Percentiles rank a stretch among this genome's conserved stretches.
These are phyloP conservation scores for Macroramphosus scolopax DNA, from an alignment of 2,797 vertebrate species.

Conservation along the genomic window DNA sequence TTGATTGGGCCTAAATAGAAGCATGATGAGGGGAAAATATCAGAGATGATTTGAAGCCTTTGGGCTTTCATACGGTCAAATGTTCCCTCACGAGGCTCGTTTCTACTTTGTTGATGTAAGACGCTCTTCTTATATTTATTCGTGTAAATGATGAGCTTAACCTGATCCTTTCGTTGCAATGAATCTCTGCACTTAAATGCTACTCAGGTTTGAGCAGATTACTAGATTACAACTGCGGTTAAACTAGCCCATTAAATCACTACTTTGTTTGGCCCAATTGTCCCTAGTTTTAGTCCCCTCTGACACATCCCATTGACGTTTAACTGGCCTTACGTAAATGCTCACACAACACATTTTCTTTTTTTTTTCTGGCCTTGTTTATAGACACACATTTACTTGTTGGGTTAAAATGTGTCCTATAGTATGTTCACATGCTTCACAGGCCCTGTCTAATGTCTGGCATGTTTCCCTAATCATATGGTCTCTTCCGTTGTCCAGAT, in stretches of 20 bases:
- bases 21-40: background rate
- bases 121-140: conserved; percentile 4
- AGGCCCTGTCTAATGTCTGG: too few relatives aligned
- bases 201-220: conserved; percentile 38
- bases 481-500: conserved; percentile 77
- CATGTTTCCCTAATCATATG: too few relatives aligned
- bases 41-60: background rate
- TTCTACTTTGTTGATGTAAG: background rate
- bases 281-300: conserved; percentile 62
- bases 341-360: conserved; percentile 9
- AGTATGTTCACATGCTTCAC: too few relatives aligned
- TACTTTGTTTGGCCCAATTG: conserved; percentile 59
- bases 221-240: conserved; percentile 49
- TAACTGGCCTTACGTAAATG: conserved; percentile 33
- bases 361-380: conserved; percentile 1
- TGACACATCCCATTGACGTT: conserved; percentile 43
- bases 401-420: too few relatives aligned
- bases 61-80: background rate
- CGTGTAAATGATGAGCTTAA: conserved; percentile 18
- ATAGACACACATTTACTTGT: too few relatives aligned
- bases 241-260: conserved; percentile 32
- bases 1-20: background rate
- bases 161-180: conserved; percentile 33
- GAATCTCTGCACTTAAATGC: conserved; percentile 10
- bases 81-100: conserved; percentile 1